Evolutionary conservation across 1,140 invertebrate species (phyloP).

Genomic region (Nautilus pompilius): DNA sequence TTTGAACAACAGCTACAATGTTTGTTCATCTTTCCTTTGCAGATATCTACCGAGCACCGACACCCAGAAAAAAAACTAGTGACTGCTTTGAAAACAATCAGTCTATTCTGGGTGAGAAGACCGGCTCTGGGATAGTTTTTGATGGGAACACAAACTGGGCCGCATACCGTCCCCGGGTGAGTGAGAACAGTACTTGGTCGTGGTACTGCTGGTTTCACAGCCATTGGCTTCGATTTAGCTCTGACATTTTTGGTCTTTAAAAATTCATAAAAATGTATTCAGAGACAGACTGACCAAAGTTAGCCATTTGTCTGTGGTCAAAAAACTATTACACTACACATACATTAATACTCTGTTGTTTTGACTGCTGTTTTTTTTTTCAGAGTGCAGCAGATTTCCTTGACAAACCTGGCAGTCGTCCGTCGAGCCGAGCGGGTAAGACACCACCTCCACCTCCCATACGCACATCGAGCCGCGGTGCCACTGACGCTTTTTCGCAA

Average conservation of each 20-base stretch:
- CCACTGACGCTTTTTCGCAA: constrained; percentile 18
- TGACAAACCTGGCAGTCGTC: constrained; percentile 26
- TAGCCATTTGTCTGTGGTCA: too few species aligned
- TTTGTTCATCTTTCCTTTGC: constrained; percentile 9
- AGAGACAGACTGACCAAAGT: too few species aligned
- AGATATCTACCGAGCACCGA: constrained; percentile 25
- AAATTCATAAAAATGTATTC: too few species aligned
- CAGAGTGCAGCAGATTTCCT: constrained; percentile 32
- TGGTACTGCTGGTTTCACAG: background rate
- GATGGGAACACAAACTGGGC: constrained; percentile 5
- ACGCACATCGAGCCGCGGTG: constrained; percentile 30
- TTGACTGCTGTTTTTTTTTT: too few species aligned
- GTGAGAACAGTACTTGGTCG: background rate
- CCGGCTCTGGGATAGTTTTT: too few species aligned
- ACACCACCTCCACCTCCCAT: constrained; percentile 36
- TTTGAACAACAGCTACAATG: background rate
- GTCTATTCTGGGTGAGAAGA: constrained; percentile 13
- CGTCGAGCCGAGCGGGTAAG: constrained; percentile 25
- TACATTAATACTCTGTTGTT: too few species aligned
- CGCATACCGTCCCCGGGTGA: constrained; percentile 23
- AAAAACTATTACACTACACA: too few species aligned
- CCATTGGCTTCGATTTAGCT: too few species aligned
- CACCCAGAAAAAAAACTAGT: constrained; percentile 19
- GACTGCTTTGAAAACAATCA: constrained; percentile 6
- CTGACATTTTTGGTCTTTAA: too few species aligned